These are phyloP conservation scores for Lasiurus cinereus DNA, from an alignment of 2,113 vertebrate species.

Conservation along the genomic window DNA sequence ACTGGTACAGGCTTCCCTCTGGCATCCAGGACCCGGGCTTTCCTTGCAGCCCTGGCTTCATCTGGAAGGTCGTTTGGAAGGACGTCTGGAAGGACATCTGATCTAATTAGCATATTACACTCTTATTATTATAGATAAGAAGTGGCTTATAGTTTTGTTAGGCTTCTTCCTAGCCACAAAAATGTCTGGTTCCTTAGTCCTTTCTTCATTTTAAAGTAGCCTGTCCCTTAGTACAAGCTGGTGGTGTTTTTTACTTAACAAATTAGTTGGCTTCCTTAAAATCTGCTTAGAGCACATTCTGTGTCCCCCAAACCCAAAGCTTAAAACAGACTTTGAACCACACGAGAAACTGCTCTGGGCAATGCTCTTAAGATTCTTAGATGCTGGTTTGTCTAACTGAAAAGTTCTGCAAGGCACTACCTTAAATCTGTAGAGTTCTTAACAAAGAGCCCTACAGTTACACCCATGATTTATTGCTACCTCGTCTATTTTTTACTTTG, in stretches of 20 bases:
- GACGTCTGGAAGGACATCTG: too few relatives aligned
- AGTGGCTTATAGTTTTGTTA: neutral
- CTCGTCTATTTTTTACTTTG: conserved; percentile 13
- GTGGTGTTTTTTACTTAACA: neutral
- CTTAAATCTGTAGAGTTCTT: conserved; percentile 22
- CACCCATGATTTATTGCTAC: neutral
- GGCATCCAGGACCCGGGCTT: too few relatives aligned
- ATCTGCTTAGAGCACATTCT: neutral
- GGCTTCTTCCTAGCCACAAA: neutral
- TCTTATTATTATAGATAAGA: neutral
- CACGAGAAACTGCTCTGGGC: too few relatives aligned
- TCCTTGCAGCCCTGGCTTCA: too few relatives aligned
- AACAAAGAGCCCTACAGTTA: neutral
- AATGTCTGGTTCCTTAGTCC: neutral
- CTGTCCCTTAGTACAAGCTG: neutral
- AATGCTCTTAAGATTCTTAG: neutral
- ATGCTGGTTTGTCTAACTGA: neutral
- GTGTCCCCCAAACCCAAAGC: neutral
- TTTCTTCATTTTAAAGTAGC: neutral
- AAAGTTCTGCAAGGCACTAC: neutral
- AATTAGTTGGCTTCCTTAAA: neutral
- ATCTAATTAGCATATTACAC: too few relatives aligned
- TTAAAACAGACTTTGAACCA: neutral
- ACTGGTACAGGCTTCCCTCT: too few relatives aligned
- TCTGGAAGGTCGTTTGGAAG: too few relatives aligned